Evolutionary conservation across 2,888 invertebrate genomes (phyloP), one percentile per base, ranked within the genome.

Genomic region (Heliconius cydno): DNA sequence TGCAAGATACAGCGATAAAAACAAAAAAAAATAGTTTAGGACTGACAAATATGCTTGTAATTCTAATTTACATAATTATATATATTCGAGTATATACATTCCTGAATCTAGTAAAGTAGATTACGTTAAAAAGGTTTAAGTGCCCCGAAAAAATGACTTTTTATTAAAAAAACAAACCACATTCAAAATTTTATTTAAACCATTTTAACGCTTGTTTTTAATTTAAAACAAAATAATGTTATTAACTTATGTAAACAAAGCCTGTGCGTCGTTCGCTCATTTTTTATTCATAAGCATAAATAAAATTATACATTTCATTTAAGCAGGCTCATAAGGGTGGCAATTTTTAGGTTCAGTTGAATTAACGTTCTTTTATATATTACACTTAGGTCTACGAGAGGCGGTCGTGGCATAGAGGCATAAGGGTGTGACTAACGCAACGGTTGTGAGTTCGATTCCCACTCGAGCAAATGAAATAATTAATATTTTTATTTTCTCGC

Each of bases 231-330:
- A 75, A 28, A 75, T 75, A 75, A 75, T 75, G 65, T 65, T 75
- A 66, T 75, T 46, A 75, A 75, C 30, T 75, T 75, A 66, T 46
- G 66, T 75, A 75, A 75, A 75, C 46, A 73, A 60, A 73, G 60
- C 60, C 60, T 72, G 52, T 75, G 28, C 28, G 65, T 30, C 65
- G 65, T 28, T 66, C 1, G 41, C 82, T 82, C 80, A 79, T 79
- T 80, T 80, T 80, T 80, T 80, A 82, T 82, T 82, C 82, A 82
- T 81, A 71, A 77, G 74, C 46, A 75, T 82, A 80, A 82, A 82
- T 79, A 79, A 79, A 80, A 80, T 80, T 80, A 80, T 77, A 77
- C 79, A 46, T 76, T 76, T 76, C 65, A 79, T 79, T 75, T 75
- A 75, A 66, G 46, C 75, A 66, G 66, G 28, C 28, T 46, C 75